phyloP scores from a whole-genome alignment of 2,113 vertebrate genomes.

The Istiophorus platypterus region DNA sequence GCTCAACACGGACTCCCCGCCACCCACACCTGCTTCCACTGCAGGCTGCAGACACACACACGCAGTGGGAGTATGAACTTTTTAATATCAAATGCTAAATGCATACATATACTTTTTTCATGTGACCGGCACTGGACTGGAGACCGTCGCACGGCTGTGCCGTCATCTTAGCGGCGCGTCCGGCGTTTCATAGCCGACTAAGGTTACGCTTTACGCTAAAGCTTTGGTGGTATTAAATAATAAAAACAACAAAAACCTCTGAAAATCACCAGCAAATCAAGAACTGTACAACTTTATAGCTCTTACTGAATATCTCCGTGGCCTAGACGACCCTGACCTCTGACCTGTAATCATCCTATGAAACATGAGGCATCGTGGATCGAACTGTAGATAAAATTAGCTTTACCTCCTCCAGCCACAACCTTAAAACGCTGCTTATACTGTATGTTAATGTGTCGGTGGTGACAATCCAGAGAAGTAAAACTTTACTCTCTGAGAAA shows the following conservation, averaged over 20 bases:
- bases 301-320: too few species aligned
- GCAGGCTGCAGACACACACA: slow-evolving; percentile 28
- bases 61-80: slow-evolving; percentile 1
- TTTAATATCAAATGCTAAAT: slow-evolving; percentile 2
- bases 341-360: neutral
- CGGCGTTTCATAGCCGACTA: neutral
- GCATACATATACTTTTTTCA: too few species aligned
- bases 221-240: neutral
- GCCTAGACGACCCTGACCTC: too few species aligned
- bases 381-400: neutral
- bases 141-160: neutral
- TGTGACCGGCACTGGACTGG: neutral
- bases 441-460: neutral
- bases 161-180: neutral
- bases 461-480: too few species aligned
- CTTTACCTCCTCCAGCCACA: neutral
- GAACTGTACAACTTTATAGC: too few species aligned
- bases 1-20: slow-evolving; percentile 47
- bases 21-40: slow-evolving; percentile 51
- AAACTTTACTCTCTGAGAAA: neutral
- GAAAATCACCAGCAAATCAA: too few species aligned
- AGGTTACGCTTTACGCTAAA: neutral
- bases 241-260: neutral
- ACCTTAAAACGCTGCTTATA: neutral
- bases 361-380: too few species aligned